Conservation (phyloP, 2,113 vertebrate species). For the Otocyon megalotis region DNA sequence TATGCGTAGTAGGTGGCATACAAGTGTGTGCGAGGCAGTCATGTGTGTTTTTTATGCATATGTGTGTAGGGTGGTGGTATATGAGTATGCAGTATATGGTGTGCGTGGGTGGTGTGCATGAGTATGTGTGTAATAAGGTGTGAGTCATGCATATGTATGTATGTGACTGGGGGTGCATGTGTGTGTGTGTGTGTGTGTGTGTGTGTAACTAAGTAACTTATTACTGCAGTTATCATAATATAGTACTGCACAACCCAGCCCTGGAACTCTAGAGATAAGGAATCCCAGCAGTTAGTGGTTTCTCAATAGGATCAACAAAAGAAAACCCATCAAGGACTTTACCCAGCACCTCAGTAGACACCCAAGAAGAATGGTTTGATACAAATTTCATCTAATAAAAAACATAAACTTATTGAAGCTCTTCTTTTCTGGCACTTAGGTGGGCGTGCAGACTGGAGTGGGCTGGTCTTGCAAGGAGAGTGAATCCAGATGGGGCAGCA, state of each 20-base stretch:
- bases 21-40: not conserved
- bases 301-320: not conserved
- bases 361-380: not conserved
- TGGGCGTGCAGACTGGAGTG: accelerated
- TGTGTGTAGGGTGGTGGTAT: not conserved
- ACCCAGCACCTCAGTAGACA: not conserved
- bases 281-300: not conserved
- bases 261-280: not conserved
- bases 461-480: not conserved
- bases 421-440: not conserved
- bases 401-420: not conserved
- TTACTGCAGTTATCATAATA: not conserved
- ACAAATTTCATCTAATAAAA: not conserved
- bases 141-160: not conserved
- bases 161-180: not conserved
- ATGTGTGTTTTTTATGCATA: not conserved
- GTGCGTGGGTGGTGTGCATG: not conserved
- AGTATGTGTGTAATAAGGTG: not conserved
- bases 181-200: not conserved
- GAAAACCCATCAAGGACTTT: not conserved
- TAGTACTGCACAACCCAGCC: not conserved
- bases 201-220: not conserved
- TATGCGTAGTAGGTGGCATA: not conserved
- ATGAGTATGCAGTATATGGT: not conserved
- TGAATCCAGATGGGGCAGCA: no score